Base-by-base conservation (phyloP, 2,888 invertebrate species). In the Brenthis daphne region DNA sequence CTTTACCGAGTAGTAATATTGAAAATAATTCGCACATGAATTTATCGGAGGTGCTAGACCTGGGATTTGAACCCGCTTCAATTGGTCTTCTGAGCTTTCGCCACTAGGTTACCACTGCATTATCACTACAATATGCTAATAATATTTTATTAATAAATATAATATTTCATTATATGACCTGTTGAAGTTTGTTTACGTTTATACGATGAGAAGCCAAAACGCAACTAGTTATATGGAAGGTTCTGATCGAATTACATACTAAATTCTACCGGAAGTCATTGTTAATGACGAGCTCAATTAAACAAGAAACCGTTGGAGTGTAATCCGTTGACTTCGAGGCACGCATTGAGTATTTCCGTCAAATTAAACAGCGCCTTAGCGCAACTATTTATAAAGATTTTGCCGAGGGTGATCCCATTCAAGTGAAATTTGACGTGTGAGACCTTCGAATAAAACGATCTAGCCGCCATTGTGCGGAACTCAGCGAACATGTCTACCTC, bases 371-470 rank as follows among this genome's bases (percentile, higher is more conserved):
- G 77, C 85, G 80, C 86, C 87, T 86, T 88, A 80, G 77, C 82
- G 82, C 81, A 91, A 92, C 91, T 92, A 92, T 92, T 92, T 91
- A 88, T 89, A 91, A 92, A 92, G 92, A 92, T 91, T 92, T 86
- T 85, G 78, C 73, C 79, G 79, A 79, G 76, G 74, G 76, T 82
- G 86, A 85, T 85, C 82, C 87, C 79, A 90, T 92, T 92, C 90
- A 92, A 82, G 90, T 90, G 90, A 90, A 92, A 92, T 92, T 92
- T 90, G 91, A 92, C 91, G 92, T 92, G 89, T 88, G 88, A 87
- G 86, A 83, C 86, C 85, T 86, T 81, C 82, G 80, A 85, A 88
- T 86, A 84, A 84, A 83, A 82, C 80, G 79, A 75, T 76, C 74
- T 74, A 75, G 77, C 74, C 71, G 69, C 82, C 77, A 85, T 89